Evolutionary conservation across 2,113 vertebrate species (phyloP).

Genomic region (Galemys pyrenaicus): DNA sequence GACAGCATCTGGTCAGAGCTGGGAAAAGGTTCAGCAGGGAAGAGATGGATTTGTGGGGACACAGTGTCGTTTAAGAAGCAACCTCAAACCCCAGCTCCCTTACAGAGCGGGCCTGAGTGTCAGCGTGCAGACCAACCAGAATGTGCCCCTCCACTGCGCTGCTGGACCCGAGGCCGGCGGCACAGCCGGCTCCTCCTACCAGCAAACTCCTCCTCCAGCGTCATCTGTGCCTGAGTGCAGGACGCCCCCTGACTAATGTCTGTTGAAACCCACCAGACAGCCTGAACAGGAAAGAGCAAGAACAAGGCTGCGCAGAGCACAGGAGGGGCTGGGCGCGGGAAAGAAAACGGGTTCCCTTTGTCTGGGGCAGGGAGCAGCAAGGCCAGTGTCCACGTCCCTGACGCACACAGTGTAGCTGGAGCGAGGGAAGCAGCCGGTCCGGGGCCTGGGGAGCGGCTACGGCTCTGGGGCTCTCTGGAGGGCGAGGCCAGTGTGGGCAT

Average conservation of each 20-base stretch:
- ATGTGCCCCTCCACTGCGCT: fast-evolving
- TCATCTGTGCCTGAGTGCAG: fast-evolving
- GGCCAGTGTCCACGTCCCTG: fast-evolving
- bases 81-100: not conserved
- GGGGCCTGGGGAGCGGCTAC: not conserved
- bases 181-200: not conserved
- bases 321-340: not conserved
- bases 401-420: fast-evolving
- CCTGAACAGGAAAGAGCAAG: not conserved
- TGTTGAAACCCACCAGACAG: not conserved
- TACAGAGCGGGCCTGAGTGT: not conserved
- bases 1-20: fast-evolving
- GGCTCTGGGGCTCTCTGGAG: fast-evolving
- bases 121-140: not conserved
- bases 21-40: not conserved
- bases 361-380: not conserved
- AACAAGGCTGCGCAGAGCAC: not conserved
- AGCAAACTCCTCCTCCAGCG: not conserved
- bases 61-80: fast-evolving
- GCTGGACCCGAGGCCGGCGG: too few species aligned
- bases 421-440: fast-evolving
- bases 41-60: fast-evolving
- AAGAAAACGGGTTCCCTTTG: not conserved
- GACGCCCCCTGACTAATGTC: not conserved
- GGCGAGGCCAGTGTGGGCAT: not conserved